phyloP scores from a whole-genome alignment of 2,797 vertebrate species.

The Sebastes umbrosus region DNA sequence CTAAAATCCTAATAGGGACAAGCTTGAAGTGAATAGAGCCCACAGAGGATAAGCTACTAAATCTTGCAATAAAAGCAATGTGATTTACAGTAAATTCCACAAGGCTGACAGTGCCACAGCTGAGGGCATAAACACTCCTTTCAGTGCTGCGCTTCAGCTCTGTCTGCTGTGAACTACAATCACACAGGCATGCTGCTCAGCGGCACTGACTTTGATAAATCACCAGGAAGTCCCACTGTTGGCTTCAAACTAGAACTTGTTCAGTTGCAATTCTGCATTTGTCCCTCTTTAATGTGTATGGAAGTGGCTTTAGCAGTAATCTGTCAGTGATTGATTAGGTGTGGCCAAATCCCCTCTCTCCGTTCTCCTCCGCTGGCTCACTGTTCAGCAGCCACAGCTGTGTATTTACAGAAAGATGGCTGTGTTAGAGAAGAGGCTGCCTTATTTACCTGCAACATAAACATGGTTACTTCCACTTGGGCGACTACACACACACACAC shows the following conservation, averaged over 20 bases:
- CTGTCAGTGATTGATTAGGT: conserved; percentile 99
- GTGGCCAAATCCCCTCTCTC: conserved; percentile 89
- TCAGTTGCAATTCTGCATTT: conserved; percentile 99
- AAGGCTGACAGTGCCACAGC: conserved; percentile 98
- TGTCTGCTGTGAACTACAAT: conserved; percentile 98
- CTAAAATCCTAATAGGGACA: conserved; percentile 99
- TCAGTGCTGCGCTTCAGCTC: conserved; percentile 92
- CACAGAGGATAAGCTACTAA: conserved; percentile 99
- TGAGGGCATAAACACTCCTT: conserved; percentile 99
- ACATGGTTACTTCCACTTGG: conserved; percentile 92
- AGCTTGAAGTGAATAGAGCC: conserved; percentile 99
- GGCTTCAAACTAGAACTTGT: conserved; percentile 99
- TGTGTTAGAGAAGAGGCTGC: conserved; percentile 86
- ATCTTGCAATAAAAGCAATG: conserved; percentile 99
- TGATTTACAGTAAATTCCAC: conserved; percentile 99
- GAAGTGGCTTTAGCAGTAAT: conserved; percentile 99
- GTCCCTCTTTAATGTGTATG: conserved; percentile 99
- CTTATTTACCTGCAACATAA: conserved; percentile 93
- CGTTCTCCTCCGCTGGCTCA: conserved; percentile 77
- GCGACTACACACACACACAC: conserved; percentile 71
- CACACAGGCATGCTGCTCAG: conserved; percentile 94
- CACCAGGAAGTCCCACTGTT: conserved; percentile 99
- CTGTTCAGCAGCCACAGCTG: conserved; percentile 85
- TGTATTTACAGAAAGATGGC: conserved; percentile 87
- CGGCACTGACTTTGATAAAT: conserved; percentile 99